Base-by-base conservation (phyloP, 2,797 vertebrate species). In the Pangasius djambal region DNA sequence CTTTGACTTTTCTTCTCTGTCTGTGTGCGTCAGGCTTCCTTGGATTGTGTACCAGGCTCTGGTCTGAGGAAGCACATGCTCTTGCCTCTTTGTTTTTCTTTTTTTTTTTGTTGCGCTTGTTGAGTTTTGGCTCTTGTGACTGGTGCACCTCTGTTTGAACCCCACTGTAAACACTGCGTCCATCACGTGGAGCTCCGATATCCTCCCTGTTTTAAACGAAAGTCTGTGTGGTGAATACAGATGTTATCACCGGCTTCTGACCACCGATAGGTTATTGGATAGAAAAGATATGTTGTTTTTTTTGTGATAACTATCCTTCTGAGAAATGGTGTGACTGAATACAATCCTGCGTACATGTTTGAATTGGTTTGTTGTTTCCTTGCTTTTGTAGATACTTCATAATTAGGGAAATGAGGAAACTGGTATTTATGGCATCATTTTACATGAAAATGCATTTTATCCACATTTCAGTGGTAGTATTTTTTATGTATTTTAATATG, bases 11-110 rank as follows among this genome's bases (percentile, higher is more conserved):
- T 93, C 93, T 94, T 92, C 89, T 88, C 92, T 90, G 90, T 89
- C 91, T 92, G 90, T 89, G 92, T 92, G 88, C 28, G 44, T 86
- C 91, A 89, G 90, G 93, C 93, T 96, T 96, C 95, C 96, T 94
- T 88, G 90, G 83, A 96, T 96, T 96, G 95, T 96, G 93, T 92
- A 93, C 87, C 69, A 37, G 87, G 72, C 72, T 89, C 85, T 89
- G 89, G 91, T 78, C 37, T 75, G 83, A 89, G 91, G 89, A 92
- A 92, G 87, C 86, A 83, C 89, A 87, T 87, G 89, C 91, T 91
- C 31, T 81, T 37, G 52, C 48, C 82, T 70, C 83, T 85, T 85
- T 85, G 83, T 70, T 70, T 15, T 63, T 44, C n/a, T 55, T 55
- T 31, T 74, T 74, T 74, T 72, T 55, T 52, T 87, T 70, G 40